Evolutionary conservation across 2,797 vertebrate genomes (phyloP).

Genomic region (Falco concolor): DNA sequence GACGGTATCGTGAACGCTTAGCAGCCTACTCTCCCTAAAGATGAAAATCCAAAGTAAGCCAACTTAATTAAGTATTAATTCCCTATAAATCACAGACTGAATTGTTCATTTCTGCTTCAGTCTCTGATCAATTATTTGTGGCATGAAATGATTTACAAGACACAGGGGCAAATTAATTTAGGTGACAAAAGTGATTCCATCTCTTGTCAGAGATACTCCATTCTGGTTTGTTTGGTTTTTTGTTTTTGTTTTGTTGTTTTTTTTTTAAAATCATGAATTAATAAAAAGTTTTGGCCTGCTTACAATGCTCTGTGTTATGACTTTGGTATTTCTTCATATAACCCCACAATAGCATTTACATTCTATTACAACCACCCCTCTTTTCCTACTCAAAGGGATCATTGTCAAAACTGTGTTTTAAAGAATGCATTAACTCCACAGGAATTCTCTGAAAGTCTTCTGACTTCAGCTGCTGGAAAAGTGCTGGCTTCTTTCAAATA

Average conservation of each 20-base stretch:
- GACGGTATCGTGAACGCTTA: constrained; percentile 14
- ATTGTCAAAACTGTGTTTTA: background rate
- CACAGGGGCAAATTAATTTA: constrained; percentile 45
- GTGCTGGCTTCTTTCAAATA: background rate
- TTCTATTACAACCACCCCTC: background rate
- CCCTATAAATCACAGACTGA: constrained; percentile 40
- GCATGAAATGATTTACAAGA: constrained; percentile 45
- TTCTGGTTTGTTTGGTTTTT: too few species aligned
- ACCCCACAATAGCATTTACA: background rate
- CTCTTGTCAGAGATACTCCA: background rate
- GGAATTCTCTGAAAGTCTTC: background rate
- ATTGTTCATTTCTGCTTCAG: constrained; percentile 40
- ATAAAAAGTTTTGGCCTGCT: background rate
- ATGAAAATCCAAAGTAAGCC: constrained; percentile 57
- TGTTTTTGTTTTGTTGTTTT: too few species aligned
- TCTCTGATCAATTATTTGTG: constrained; percentile 40
- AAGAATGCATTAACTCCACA: background rate
- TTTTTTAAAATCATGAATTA: background rate
- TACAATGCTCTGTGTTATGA: background rate
- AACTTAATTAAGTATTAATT: constrained; percentile 71
- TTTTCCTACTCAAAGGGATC: background rate
- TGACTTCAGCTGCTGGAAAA: background rate
- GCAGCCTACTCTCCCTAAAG: constrained; percentile 23
- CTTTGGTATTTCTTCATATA: background rate
- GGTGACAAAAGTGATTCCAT: constrained; percentile 17